Conservation (phyloP, 2,113 vertebrate genomes). For the Myotis davidii region DNA sequence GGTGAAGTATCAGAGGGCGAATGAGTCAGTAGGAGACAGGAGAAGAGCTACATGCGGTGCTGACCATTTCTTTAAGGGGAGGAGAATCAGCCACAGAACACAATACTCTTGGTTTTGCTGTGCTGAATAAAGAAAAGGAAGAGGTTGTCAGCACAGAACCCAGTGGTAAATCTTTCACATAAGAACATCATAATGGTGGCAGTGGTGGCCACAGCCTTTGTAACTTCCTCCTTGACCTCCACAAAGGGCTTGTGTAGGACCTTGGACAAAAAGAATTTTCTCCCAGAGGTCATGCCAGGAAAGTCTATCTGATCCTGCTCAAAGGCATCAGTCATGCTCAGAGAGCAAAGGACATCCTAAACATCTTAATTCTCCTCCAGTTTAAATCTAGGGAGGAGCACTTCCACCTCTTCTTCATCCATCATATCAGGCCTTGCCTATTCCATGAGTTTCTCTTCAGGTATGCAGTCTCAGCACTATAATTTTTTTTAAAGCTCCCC, state of each 20-base stretch:
- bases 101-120: constrained; percentile 69
- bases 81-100: constrained; percentile 85
- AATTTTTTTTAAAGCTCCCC: neutral
- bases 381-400: constrained; percentile 90
- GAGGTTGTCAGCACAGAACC: constrained; percentile 82
- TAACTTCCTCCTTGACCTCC: constrained; percentile 95
- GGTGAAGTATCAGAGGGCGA: too few relatives aligned
- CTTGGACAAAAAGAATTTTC: constrained; percentile 87
- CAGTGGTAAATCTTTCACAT: neutral
- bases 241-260: constrained; percentile 92
- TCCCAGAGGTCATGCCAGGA: constrained; percentile 86
- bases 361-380: constrained; percentile 89
- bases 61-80: constrained; percentile 64
- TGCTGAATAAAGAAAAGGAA: constrained; percentile 88
- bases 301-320: constrained; percentile 74
- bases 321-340: constrained; percentile 92
- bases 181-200: constrained; percentile 78
- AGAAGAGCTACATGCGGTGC: rapidly evolving
- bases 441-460: constrained; percentile 84
- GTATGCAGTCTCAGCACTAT: neutral
- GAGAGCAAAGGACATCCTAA: constrained; percentile 79
- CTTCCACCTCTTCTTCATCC: constrained; percentile 79
- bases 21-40: neutral
- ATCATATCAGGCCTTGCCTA: constrained; percentile 88
- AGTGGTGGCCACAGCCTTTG: constrained; percentile 91